Percentiles rank a stretch among this genome's conserved stretches.
Conservation (phyloP, 2,797 vertebrate species). For the Tapera naevia region DNA sequence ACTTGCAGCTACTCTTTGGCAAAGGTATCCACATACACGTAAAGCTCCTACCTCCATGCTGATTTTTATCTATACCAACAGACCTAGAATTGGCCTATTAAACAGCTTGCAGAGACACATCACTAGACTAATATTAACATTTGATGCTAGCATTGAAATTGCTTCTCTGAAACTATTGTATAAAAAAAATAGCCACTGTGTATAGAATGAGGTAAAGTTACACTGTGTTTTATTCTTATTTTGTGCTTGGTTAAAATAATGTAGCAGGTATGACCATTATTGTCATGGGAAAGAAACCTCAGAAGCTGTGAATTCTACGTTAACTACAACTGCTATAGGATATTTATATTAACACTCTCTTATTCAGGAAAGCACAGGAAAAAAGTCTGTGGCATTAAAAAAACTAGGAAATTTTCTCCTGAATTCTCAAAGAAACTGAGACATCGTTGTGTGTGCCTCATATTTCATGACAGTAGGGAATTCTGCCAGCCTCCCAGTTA, state of each 20-base stretch:
- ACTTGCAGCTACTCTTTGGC: neutral
- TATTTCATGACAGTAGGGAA: neutral
- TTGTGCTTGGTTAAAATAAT: neutral
- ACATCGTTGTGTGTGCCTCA: neutral
- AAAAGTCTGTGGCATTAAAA: neutral
- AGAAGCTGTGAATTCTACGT: neutral
- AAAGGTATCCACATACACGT: neutral
- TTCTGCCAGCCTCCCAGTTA: neutral
- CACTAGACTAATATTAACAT: neutral
- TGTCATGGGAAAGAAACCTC: neutral
- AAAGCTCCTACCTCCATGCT: neutral
- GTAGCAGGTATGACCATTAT: neutral
- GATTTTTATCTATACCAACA: neutral
- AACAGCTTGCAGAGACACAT: constrained; percentile 16
- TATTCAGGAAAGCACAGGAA: neutral
- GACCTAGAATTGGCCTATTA: neutral
- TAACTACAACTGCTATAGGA: neutral
- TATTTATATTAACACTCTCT: neutral
- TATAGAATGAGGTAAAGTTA: neutral
- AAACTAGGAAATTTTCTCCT: neutral
- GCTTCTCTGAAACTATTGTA: neutral
- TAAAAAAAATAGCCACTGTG: neutral
- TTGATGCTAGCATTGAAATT: neutral
- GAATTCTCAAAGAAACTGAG: neutral
- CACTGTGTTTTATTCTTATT: neutral